Conservation (phyloP, 23 tunicate species). For the Trididemnum clinides region DNA sequence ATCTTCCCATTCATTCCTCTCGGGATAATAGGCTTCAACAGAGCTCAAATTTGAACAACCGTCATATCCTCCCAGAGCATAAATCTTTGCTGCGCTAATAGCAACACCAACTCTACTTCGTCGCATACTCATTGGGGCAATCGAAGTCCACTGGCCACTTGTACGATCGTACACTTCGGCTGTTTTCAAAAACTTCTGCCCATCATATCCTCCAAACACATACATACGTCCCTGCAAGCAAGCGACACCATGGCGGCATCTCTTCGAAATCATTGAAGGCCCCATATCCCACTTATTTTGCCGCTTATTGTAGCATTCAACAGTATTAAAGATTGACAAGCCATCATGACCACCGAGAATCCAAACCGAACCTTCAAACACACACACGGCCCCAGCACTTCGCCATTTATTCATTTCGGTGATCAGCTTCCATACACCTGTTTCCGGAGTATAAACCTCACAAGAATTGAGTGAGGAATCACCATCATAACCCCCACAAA, state of each 20-base stretch:
- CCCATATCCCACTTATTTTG: conserved; percentile 62
- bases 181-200: conserved; percentile 71
- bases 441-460: conserved; percentile 74
- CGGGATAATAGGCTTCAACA: conserved; percentile 88
- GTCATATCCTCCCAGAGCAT: conserved; percentile 96
- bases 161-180: conserved; percentile 82
- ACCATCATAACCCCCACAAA: conserved; percentile 97
- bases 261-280: conserved; percentile 76
- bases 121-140: conserved; percentile 80
- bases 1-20: conserved; percentile 63
- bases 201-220: conserved; percentile 98
- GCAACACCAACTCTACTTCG: conserved; percentile 92
- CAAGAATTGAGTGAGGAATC: conserved; percentile 68
- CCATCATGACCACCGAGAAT: conserved; percentile 98
- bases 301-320: conserved; percentile 63
- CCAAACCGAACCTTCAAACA: conserved; percentile 63
- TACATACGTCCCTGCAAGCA: conserved; percentile 71
- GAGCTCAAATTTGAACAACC: conserved; percentile 85
- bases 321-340: conserved; percentile 78
- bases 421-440: conserved; percentile 58
- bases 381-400: conserved; percentile 83
- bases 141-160: conserved; percentile 63
- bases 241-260: conserved; percentile 89
- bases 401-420: conserved; percentile 81
- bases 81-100: conserved; percentile 81